These are phyloP conservation scores for Drosophila ercepeae DNA, from an alignment of 1,140 invertebrate genomes.

Conservation along the genomic window DNA sequence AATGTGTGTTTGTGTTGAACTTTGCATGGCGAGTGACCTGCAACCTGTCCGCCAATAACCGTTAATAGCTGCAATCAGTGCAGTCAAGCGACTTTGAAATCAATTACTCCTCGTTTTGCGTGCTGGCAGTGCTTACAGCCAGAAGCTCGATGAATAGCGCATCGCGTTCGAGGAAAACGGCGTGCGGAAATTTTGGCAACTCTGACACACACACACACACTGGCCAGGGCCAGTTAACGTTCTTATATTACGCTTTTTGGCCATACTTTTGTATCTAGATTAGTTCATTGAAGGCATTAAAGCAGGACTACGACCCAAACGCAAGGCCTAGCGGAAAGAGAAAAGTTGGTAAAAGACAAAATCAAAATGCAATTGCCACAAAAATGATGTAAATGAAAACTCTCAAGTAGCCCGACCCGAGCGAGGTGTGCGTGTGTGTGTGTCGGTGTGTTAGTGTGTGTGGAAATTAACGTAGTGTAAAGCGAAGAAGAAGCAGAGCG, in stretches of 20 bases:
- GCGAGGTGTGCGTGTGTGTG: slow-evolving; percentile 13
- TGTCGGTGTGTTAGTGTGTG: slow-evolving; percentile 34
- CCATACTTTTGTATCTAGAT: slow-evolving; percentile 11
- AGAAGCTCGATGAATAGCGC: not conserved
- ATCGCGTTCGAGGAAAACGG: not conserved
- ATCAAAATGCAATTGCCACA: not conserved
- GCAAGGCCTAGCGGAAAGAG: not conserved
- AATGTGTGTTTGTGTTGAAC: slow-evolving; percentile 3
- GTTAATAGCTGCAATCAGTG: not conserved
- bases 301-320: not conserved
- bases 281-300: not conserved
- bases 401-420: slow-evolving; percentile 27
- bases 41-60: slow-evolving; percentile 3
- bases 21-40: slow-evolving; percentile 6
- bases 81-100: not conserved
- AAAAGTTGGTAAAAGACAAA: not conserved
- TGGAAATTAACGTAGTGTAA: slow-evolving; percentile 73
- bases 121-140: not conserved
- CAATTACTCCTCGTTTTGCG: not conserved
- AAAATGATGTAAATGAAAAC: slow-evolving; percentile 52
- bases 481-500: slow-evolving; percentile 27
- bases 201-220: slow-evolving; percentile 19
- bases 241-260: slow-evolving; percentile 27
- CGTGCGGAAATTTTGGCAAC: slow-evolving; percentile 10
- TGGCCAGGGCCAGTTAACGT: slow-evolving; percentile 25